Percentiles rank a stretch among this genome's conserved stretches.
phyloP scores from a whole-genome alignment of 1,140 invertebrate species.

The Orchesella cincta region DNA sequence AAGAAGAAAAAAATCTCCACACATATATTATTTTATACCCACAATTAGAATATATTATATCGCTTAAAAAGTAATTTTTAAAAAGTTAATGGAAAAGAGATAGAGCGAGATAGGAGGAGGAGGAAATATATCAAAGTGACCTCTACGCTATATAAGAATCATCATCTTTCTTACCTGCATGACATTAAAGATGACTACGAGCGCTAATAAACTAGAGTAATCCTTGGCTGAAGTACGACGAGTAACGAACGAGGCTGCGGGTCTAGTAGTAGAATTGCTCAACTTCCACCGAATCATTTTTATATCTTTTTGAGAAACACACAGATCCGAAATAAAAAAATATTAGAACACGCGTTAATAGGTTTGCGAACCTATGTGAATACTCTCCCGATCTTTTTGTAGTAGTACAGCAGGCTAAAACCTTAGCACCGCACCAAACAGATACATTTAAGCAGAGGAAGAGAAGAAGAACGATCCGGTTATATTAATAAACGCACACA shows the following conservation, averaged over 20 bases:
- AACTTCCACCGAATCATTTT: conserved; percentile 28
- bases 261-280: background rate
- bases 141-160: background rate
- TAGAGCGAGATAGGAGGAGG: background rate
- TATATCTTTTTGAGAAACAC: background rate
- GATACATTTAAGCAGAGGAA: no score
- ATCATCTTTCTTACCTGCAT: background rate
- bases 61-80: background rate
- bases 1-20: background rate
- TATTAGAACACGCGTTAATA: background rate
- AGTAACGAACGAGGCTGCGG: background rate
- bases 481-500: background rate
- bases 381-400: no score
- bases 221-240: background rate
- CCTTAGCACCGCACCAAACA: no score
- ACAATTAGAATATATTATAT: background rate
- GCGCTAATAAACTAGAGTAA: background rate
- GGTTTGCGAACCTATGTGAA: no score
- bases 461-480: no score
- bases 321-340: background rate
- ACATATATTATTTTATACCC: no score
- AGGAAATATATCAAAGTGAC: conserved; percentile 9
- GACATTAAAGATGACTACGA: conserved; percentile 4
- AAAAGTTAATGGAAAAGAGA: background rate
- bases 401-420: no score